Conservation (phyloP, 2,888 invertebrate genomes). For the Mantis religiosa region DNA sequence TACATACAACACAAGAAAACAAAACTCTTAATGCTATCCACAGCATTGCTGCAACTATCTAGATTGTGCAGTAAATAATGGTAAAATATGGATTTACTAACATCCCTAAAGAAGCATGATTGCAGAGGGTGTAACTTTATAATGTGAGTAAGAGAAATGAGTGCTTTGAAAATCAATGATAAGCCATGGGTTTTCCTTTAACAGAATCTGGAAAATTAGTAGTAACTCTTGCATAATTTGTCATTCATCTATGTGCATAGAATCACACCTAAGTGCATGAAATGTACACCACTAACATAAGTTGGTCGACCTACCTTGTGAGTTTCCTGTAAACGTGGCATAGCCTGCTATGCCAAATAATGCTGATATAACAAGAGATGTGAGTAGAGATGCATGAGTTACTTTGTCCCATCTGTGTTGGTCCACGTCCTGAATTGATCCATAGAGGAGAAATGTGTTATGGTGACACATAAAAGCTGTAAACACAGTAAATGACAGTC, state of each 20-base stretch:
- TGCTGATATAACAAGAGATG: slow-evolving; percentile 66
- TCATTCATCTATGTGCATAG: too few relatives aligned
- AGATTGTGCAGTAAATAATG: too few relatives aligned
- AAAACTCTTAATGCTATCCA: too few relatives aligned
- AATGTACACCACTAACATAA: not conserved
- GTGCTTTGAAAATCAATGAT: not conserved
- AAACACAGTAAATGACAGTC: not conserved
- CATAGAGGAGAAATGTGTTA: slow-evolving; percentile 79
- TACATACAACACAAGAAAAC: too few relatives aligned
- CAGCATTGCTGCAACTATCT: too few relatives aligned
- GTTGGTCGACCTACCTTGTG: slow-evolving; percentile 59
- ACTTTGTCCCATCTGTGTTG: slow-evolving; percentile 75
- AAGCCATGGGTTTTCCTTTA: not conserved
- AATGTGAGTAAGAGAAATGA: too few relatives aligned
- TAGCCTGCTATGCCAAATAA: slow-evolving; percentile 76
- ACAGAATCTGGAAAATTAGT: not conserved
- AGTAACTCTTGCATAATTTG: too few relatives aligned
- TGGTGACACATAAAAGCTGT: slow-evolving; percentile 88
- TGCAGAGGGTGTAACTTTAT: too few relatives aligned
- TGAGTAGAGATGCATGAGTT: slow-evolving; percentile 72
- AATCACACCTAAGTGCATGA: too few relatives aligned
- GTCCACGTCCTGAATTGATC: slow-evolving; percentile 70
- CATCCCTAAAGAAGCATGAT: too few relatives aligned
- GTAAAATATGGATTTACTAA: too few relatives aligned
- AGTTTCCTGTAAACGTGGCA: slow-evolving; percentile 71